A percentile compares a stretch with the other conserved stretches of the same genome.
Conservation (phyloP, 2,113 vertebrate species). For the Nerophis ophidion region DNA sequence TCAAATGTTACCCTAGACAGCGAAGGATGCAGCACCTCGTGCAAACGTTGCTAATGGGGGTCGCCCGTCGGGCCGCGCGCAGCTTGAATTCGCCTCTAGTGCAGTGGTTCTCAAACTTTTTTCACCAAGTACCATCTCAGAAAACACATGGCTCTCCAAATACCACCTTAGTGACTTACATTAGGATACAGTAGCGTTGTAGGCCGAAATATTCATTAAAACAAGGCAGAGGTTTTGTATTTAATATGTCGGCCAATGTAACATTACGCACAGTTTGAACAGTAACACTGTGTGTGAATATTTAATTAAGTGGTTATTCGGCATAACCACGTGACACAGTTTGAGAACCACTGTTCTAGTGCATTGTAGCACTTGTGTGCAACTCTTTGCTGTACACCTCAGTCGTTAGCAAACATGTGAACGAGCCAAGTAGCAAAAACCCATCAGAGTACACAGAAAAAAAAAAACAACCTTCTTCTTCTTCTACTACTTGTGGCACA, state of each 20-base stretch:
- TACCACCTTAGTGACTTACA: too few species aligned
- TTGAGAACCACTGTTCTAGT: conserved; percentile 13
- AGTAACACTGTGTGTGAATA: too few species aligned
- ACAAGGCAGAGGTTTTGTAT: too few species aligned
- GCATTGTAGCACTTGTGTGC: conserved; percentile 36
- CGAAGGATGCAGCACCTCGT: background rate
- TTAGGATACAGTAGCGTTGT: too few species aligned
- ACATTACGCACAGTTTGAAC: too few species aligned
- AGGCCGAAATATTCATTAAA: too few species aligned
- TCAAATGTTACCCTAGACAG: background rate
- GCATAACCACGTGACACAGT: too few species aligned
- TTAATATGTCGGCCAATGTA: too few species aligned
- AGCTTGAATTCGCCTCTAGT: background rate
- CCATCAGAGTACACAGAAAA: conserved; percentile 21
- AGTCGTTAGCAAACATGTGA: conserved; percentile 30
- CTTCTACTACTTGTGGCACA: conserved; percentile 10
- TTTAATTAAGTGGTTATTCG: too few species aligned
- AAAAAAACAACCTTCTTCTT: conserved; percentile 16
- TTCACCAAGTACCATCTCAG: too few species aligned
- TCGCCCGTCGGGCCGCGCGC: background rate
- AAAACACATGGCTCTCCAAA: too few species aligned
- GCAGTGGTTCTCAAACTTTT: too few species aligned
- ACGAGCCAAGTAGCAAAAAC: conserved; percentile 32
- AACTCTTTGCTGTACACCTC: conserved; percentile 37
- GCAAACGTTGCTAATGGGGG: conserved; percentile 1